Evolutionary conservation across 2,888 invertebrate genomes (phyloP).

Genomic region (Buathra laborator): DNA sequence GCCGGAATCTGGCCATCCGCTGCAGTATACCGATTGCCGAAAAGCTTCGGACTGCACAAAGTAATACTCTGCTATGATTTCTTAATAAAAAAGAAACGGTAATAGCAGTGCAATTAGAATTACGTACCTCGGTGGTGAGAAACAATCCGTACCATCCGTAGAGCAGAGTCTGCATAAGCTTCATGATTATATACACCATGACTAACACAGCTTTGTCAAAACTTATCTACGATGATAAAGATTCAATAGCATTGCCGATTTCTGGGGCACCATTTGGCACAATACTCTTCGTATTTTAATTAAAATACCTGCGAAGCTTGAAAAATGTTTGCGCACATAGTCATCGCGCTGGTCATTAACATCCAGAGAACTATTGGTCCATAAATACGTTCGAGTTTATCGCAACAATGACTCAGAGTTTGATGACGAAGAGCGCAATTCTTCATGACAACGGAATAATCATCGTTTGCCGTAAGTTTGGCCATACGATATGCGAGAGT

Average conservation of each 20-base stretch:
- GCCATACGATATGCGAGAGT: slow-evolving; percentile 61
- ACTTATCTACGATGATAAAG: not conserved
- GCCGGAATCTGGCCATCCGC: slow-evolving; percentile 71
- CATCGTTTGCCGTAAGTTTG: slow-evolving; percentile 41
- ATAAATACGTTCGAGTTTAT: slow-evolving; percentile 71
- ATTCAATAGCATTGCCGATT: not conserved
- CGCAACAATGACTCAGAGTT: slow-evolving; percentile 65
- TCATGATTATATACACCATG: slow-evolving; percentile 45
- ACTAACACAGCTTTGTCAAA: slow-evolving; percentile 38
- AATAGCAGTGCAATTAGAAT: not conserved
- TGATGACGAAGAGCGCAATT: slow-evolving; percentile 67
- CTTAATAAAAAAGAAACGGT: not conserved
- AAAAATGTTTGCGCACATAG: slow-evolving; percentile 75
- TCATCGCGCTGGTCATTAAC: slow-evolving; percentile 70
- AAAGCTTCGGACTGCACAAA: slow-evolving; percentile 72
- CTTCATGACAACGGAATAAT: slow-evolving; percentile 55
- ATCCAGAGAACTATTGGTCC: slow-evolving; percentile 73
- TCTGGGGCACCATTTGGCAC: too few relatives aligned
- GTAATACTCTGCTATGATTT: not conserved
- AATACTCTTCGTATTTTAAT: not conserved
- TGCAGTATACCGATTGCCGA: slow-evolving; percentile 70
- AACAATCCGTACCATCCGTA: slow-evolving; percentile 65
- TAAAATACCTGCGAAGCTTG: slow-evolving; percentile 69
- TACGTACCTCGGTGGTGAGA: slow-evolving; percentile 58
- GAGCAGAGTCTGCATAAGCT: slow-evolving; percentile 58